A percentile compares a stretch with the other conserved stretches of the same genome.
Evolutionary conservation across 1,140 invertebrate genomes (phyloP).

Genomic region (Vollenhovia emeryi): DNA sequence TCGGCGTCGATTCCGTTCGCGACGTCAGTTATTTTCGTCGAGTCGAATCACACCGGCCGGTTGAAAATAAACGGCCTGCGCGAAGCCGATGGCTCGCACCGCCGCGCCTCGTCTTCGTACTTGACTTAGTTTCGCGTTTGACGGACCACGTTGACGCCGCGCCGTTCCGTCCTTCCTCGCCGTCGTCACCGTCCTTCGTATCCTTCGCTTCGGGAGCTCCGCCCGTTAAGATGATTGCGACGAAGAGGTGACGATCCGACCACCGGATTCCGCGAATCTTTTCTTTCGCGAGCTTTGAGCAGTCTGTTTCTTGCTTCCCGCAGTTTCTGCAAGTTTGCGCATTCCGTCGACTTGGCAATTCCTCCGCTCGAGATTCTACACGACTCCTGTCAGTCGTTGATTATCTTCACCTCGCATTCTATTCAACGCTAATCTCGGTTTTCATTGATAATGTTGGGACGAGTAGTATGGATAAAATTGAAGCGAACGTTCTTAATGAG

Average conservation of each 20-base stretch:
- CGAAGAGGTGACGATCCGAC: slow-evolving; percentile 65
- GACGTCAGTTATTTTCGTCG: slow-evolving; percentile 78
- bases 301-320: not conserved
- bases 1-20: slow-evolving; percentile 55
- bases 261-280: not conserved
- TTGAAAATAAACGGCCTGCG: slow-evolving; percentile 80
- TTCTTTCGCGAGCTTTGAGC: not conserved
- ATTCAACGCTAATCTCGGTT: not conserved
- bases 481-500: not conserved
- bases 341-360: not conserved
- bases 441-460: not conserved
- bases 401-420: not conserved
- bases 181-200: not conserved
- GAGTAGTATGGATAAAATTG: not conserved
- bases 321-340: not conserved
- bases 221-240: slow-evolving; percentile 65
- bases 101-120: slow-evolving; percentile 65
- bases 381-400: not conserved
- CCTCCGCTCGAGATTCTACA: not conserved
- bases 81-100: slow-evolving; percentile 62
- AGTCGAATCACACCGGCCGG: slow-evolving; percentile 76
- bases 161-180: not conserved
- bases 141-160: slow-evolving; percentile 65
- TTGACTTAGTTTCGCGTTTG: slow-evolving; percentile 79
- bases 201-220: not conserved